Evolutionary conservation across 2,113 vertebrate species (phyloP).

Genomic region (Lethenteron reissneri): DNA sequence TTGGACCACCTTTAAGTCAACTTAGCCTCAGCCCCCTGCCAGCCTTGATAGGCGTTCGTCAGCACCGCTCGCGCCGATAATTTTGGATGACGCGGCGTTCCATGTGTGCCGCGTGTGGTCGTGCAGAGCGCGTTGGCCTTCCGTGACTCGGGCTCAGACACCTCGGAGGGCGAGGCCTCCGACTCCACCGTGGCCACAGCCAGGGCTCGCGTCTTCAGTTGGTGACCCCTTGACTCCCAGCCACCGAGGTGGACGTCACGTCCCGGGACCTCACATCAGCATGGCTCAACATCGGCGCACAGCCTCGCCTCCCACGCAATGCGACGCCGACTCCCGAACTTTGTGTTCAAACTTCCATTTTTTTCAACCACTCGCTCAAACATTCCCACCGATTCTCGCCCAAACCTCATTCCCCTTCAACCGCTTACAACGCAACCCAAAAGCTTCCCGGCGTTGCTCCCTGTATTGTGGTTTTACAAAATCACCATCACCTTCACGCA

Average conservation of each 20-base stretch:
- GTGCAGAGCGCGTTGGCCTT: slow-evolving; percentile 64
- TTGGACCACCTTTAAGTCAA: not conserved
- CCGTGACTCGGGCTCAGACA: slow-evolving; percentile 68
- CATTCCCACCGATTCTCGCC: no score
- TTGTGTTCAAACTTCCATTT: no score
- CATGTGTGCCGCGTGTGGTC: slow-evolving; percentile 10
- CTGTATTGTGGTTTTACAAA: no score
- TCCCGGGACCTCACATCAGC: not conserved
- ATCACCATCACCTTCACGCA: no score
- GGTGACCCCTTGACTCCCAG: not conserved
- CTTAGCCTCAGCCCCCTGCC: not conserved
- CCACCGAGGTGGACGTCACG: not conserved
- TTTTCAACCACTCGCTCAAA: no score
- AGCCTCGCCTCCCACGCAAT: no score
- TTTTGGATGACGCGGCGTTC: not conserved
- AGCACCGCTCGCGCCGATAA: not conserved
- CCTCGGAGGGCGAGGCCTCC: slow-evolving; percentile 82
- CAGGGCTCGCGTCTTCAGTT: slow-evolving; percentile 2
- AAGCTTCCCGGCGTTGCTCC: no score
- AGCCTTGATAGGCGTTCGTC: not conserved
- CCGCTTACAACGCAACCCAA: no score
- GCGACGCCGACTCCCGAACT: no score
- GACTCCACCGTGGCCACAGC: slow-evolving; percentile 58
- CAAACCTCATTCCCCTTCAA: no score
- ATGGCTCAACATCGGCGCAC: no score